phyloP scores from a whole-genome alignment of 2,888 invertebrate species.

The Drosophila mettleri region DNA sequence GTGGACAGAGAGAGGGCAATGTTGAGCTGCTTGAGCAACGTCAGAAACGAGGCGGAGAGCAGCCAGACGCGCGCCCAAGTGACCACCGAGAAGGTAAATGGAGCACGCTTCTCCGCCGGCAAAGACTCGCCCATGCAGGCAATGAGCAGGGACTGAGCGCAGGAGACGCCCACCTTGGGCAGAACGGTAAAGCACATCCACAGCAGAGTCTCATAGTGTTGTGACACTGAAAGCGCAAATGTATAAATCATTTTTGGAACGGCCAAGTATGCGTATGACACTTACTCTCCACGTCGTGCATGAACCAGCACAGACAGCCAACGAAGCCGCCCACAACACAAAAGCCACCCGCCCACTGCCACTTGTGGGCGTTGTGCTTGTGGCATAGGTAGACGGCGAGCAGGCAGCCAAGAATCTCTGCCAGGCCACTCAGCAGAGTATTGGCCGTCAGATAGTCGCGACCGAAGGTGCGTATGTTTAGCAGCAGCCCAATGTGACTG shows the following conservation, averaged over 20 bases:
- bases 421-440: slow-evolving; percentile 83
- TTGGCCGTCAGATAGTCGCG: slow-evolving; percentile 83
- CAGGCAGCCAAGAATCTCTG: slow-evolving; percentile 84
- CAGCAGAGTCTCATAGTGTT: slow-evolving; percentile 74
- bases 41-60: slow-evolving; percentile 83
- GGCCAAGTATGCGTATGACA: neutral
- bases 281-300: slow-evolving; percentile 77
- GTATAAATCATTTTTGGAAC: slow-evolving; percentile 9
- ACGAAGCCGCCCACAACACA: slow-evolving; percentile 83
- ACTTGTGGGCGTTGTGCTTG: slow-evolving; percentile 79
- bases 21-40: slow-evolving; percentile 80
- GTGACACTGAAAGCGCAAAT: slow-evolving; percentile 64
- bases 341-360: slow-evolving; percentile 83
- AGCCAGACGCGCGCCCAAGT: slow-evolving; percentile 84
- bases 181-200: slow-evolving; percentile 83
- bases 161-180: slow-evolving; percentile 84
- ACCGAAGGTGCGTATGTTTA: slow-evolving; percentile 85
- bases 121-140: slow-evolving; percentile 84
- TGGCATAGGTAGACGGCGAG: slow-evolving; percentile 82
- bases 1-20: slow-evolving; percentile 81
- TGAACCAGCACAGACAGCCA: slow-evolving; percentile 83
- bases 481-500: slow-evolving; percentile 85
- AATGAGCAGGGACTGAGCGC: slow-evolving; percentile 83
- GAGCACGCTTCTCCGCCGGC: slow-evolving; percentile 77
- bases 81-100: slow-evolving; percentile 82